Base-by-base conservation (phyloP, 1,140 invertebrate species). In the Rhopalosiphum maidis region DNA sequence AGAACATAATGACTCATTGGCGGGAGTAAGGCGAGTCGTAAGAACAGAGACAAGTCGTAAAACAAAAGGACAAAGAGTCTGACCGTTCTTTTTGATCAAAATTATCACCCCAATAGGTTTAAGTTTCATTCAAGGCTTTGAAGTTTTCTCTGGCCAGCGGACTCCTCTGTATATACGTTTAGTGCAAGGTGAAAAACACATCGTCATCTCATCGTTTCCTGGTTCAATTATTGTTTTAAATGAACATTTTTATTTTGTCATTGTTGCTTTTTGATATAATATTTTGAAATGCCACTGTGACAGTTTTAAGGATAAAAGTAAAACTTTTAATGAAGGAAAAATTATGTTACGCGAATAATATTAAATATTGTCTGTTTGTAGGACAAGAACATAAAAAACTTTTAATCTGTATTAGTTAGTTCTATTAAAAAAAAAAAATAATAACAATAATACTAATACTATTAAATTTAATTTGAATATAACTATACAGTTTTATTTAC, bases 1-100 rank as follows among this genome's bases (percentile, higher is more conserved):
- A 37, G 91, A 93, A 25, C 82, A 86, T 93, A 93, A 93, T 93
- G 82, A 93, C 77, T 93, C 82, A 46, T 43, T 83, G 91, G 91
- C 88, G 37, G 55, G 30, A 51, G 89, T 35, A 35, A 9, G 18
- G 90, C 41, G 43, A 92, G 21, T 92, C n/a, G n/a, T 5, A n/a
- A 41, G 48, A 51, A 51, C 21, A 89, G 48, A 43, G 35, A 48
- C 35, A 43, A 41, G 41, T 46, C 41, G 90, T 43, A 48, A 82
- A 77, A 91, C 48, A 77, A 91, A 91, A 91, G 30, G n/a, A 83
- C 43, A 68, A 43, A 77, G 25, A 82, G 41, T 37, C 46, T 83
- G 91, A 83, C 68, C 91, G n/a, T 51, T 48, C 25, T 35, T 83
- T 92, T 92, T 83, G 43, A 92, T 83, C 43, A 51, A 92, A 46